A percentile compares a stretch with the other conserved stretches of the same genome.
phyloP scores from a whole-genome alignment of 2,888 invertebrate species.

The Flexamia atlantica region DNA sequence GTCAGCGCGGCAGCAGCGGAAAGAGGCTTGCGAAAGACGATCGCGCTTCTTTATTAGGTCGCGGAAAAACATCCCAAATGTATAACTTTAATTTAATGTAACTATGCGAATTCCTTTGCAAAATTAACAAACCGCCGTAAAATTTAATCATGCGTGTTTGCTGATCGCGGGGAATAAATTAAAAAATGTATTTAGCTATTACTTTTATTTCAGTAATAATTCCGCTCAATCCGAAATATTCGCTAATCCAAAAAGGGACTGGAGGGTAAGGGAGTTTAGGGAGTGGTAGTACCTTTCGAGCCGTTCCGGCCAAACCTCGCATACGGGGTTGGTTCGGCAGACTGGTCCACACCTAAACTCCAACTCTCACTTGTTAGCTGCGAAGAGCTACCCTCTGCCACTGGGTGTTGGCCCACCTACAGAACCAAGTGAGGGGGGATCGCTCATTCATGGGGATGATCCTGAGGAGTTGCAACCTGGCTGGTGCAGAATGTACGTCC shows the following conservation, averaged over 20 bases:
- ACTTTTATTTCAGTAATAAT: too few species aligned
- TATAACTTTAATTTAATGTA: too few species aligned
- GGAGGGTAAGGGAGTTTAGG: neutral
- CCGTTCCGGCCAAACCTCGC: conserved; percentile 34
- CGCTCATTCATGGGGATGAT: neutral
- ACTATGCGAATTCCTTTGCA: too few species aligned
- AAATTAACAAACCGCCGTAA: too few species aligned
- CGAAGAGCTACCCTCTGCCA: conserved; percentile 41
- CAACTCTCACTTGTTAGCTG: conserved; percentile 52
- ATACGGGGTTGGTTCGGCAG: conserved; percentile 33
- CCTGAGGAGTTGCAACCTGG: conserved; percentile 25
- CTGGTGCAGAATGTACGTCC: neutral
- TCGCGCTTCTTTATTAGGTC: too few species aligned
- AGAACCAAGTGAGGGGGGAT: conserved; percentile 30
- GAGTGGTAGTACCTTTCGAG: conserved; percentile 35
- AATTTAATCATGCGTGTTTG: too few species aligned
- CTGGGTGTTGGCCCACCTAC: conserved; percentile 50
- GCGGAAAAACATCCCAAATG: too few species aligned
- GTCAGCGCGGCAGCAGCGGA: too few species aligned
- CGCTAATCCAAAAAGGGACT: neutral
- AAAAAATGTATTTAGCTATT: too few species aligned
- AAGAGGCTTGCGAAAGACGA: too few species aligned
- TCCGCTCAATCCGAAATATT: too few species aligned
- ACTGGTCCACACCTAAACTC: conserved; percentile 36
- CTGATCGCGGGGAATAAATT: too few species aligned